phyloP scores from a whole-genome alignment of 2,888 invertebrate species.

The Aspidiotus destructor region DNA sequence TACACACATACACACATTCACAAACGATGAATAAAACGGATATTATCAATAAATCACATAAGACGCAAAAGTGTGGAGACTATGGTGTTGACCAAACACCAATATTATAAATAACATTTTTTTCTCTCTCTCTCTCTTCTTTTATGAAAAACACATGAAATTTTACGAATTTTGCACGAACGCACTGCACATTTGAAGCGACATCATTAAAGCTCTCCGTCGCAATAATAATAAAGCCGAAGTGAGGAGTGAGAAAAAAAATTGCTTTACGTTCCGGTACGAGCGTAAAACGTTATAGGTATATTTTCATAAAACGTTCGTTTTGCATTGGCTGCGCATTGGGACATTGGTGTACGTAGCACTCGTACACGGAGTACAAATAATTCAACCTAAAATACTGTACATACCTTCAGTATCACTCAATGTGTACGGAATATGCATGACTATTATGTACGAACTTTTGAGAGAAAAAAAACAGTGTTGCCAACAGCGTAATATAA shows the following conservation, averaged over 20 bases:
- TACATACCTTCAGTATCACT: no score
- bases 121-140: no score
- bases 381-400: no score
- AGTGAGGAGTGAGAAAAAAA: background rate
- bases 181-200: background rate
- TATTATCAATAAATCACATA: no score
- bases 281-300: background rate
- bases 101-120: no score
- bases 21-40: no score
- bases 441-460: background rate
- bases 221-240: background rate
- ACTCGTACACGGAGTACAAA: slow-evolving; percentile 11
- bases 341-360: background rate
- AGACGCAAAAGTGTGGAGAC: no score
- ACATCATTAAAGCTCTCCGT: background rate
- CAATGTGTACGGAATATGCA: background rate
- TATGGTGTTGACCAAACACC: no score
- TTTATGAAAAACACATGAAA: no score
- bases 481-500: slow-evolving; percentile 10
- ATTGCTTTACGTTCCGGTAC: slow-evolving; percentile 13
- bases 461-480: slow-evolving; percentile 13
- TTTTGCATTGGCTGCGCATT: no score
- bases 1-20: no score
- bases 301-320: slow-evolving; percentile 27
- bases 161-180: background rate